Percentiles rank a stretch among this genome's conserved stretches.
phyloP scores from a whole-genome alignment of 2,113 vertebrate species.

The Thamnophis sirtalis region DNA sequence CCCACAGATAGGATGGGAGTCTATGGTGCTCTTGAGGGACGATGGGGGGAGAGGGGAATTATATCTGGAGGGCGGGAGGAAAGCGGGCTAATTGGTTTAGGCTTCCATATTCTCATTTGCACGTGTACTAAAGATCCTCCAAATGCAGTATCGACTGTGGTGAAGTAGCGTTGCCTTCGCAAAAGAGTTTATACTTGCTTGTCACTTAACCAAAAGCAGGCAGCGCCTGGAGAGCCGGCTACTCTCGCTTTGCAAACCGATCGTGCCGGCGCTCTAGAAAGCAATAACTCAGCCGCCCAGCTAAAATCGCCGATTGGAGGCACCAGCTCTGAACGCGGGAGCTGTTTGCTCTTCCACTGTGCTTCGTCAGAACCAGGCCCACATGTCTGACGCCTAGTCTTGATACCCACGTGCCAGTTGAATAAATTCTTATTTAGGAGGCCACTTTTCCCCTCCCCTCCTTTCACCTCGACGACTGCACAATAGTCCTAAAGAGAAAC shows the following conservation, averaged over 20 bases:
- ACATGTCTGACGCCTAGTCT: not conserved
- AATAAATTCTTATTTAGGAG: not conserved
- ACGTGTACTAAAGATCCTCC: not conserved
- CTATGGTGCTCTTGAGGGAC: not conserved
- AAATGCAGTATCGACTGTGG: not conserved
- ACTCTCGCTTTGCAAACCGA: not conserved
- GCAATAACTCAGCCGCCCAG: not conserved
- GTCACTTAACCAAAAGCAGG: not conserved
- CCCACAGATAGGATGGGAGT: rapidly evolving
- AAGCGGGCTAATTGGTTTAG: not conserved
- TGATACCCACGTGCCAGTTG: not conserved
- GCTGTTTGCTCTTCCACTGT: not conserved
- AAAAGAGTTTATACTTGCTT: not conserved
- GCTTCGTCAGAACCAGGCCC: not conserved
- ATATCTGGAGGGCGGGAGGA: not conserved
- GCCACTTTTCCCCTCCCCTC: not conserved
- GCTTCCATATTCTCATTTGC: not conserved
- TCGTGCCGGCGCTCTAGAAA: too few species aligned
- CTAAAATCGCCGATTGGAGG: not conserved
- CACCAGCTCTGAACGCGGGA: not conserved
- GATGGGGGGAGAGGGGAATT: too few species aligned
- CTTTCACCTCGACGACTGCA: not conserved
- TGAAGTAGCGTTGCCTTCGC: not conserved
- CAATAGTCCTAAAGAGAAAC: not conserved
- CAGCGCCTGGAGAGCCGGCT: too few species aligned